Evolutionary conservation across 1,140 invertebrate genomes (phyloP).

Genomic region (Drosophila triauraria): DNA sequence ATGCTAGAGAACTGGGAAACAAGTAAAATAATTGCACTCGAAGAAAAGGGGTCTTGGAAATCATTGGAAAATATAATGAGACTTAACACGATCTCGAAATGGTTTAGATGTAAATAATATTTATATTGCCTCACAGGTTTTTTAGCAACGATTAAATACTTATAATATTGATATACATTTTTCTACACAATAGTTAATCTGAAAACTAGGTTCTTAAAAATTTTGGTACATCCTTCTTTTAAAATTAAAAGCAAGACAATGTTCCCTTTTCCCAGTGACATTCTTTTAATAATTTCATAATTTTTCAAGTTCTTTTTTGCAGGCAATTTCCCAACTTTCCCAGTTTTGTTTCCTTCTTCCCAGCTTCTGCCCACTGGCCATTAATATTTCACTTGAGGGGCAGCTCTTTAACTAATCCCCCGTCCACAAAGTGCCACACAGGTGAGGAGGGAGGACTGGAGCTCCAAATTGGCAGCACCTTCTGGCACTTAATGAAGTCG

Average conservation of each 20-base stretch:
- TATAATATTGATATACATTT: too few species aligned
- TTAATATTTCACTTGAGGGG: constrained; percentile 58
- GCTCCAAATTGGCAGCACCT: constrained; percentile 59
- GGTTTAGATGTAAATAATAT: not conserved
- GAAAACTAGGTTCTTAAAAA: too few species aligned
- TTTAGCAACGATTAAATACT: not conserved
- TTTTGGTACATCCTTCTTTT: too few species aligned
- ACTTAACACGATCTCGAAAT: too few species aligned
- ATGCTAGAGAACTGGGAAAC: not conserved
- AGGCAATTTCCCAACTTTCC: constrained; percentile 1
- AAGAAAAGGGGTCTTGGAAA: not conserved
- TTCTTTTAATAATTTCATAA: not conserved
- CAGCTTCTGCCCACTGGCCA: not conserved
- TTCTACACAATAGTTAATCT: too few species aligned
- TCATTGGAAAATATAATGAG: not conserved
- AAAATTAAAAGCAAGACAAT: too few species aligned
- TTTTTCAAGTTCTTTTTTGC: not conserved
- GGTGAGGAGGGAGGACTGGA: not conserved
- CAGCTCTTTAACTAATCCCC: constrained; percentile 35
- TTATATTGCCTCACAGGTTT: not conserved
- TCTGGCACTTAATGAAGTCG: constrained; percentile 60
- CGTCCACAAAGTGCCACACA: not conserved
- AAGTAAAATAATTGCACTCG: constrained; percentile 14
- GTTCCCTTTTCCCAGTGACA: not conserved
- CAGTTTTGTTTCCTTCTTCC: not conserved